These are phyloP conservation scores for Prionailurus viverrinus DNA, from an alignment of 2,113 vertebrate species.

Conservation along the genomic window DNA sequence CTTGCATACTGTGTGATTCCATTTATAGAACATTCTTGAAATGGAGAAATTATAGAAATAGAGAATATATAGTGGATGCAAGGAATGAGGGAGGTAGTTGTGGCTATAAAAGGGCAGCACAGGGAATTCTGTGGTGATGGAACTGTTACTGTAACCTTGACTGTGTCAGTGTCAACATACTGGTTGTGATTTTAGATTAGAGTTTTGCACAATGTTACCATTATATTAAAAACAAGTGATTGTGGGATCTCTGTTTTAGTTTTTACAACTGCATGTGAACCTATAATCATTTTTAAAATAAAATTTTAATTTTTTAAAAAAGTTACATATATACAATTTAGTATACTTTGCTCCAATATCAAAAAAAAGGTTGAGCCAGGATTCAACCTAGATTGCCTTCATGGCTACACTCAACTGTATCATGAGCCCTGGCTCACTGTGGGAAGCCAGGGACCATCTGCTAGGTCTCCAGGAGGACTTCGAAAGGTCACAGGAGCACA, in stretches of 20 bases:
- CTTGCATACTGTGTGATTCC: background rate
- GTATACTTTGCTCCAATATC: background rate
- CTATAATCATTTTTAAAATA: background rate
- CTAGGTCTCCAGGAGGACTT: background rate
- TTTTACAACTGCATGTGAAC: background rate
- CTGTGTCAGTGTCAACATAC: background rate
- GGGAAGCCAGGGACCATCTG: background rate
- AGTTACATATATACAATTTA: background rate
- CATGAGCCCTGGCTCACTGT: background rate
- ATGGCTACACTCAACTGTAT: background rate
- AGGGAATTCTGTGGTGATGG: background rate
- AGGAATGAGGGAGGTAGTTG: background rate
- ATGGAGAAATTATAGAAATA: background rate
- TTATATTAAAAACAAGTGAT: background rate
- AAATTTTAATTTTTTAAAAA: background rate
- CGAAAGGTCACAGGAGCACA: background rate
- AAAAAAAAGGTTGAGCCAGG: background rate
- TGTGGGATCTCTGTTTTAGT: background rate
- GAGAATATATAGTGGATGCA: background rate
- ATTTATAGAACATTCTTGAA: constrained; percentile 9
- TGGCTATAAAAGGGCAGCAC: background rate
- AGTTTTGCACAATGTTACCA: background rate
- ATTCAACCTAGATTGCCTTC: background rate
- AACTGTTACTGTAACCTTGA: background rate
- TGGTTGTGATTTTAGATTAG: background rate